Conservation (phyloP, 64 coral and sea anemone genomes). For the Montipora cactus region DNA sequence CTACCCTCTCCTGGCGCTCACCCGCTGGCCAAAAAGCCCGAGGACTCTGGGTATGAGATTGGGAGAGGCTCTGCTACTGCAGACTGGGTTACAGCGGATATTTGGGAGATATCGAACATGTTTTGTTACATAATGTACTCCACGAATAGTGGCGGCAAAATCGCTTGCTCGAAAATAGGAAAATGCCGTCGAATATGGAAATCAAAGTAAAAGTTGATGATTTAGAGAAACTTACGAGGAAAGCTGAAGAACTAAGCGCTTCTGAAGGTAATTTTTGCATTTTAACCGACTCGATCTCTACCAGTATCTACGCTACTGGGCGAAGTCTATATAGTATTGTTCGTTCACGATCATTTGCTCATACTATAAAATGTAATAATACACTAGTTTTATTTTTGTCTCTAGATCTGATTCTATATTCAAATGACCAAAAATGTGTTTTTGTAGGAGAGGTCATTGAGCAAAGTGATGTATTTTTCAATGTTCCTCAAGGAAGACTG, state of each 20-base stretch:
- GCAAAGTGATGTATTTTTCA: constrained; percentile 87
- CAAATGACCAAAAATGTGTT: background rate
- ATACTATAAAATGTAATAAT: too few species aligned
- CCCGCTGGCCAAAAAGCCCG: too few species aligned
- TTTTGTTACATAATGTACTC: background rate
- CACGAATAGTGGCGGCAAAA: background rate
- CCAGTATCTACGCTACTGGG: background rate
- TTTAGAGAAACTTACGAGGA: constrained; percentile 53
- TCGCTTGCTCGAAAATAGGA: background rate
- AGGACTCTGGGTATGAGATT: too few species aligned
- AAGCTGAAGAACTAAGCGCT: constrained; percentile 78
- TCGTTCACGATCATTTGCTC: background rate
- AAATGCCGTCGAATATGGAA: constrained; percentile 83
- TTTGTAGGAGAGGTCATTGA: constrained; percentile 72
- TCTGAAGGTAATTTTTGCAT: constrained; percentile 54
- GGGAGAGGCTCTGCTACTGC: too few species aligned
- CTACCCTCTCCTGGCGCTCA: too few species aligned
- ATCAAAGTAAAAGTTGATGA: constrained; percentile 87
- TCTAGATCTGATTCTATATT: background rate
- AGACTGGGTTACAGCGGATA: too few species aligned
- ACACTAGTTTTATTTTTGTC: too few species aligned
- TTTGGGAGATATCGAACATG: too few species aligned
- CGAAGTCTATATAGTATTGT: background rate
- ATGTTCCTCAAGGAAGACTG: constrained; percentile 76
- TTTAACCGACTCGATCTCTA: background rate